phyloP scores from a whole-genome alignment of 2,797 vertebrate species.

The Neostethus bicornis region DNA sequence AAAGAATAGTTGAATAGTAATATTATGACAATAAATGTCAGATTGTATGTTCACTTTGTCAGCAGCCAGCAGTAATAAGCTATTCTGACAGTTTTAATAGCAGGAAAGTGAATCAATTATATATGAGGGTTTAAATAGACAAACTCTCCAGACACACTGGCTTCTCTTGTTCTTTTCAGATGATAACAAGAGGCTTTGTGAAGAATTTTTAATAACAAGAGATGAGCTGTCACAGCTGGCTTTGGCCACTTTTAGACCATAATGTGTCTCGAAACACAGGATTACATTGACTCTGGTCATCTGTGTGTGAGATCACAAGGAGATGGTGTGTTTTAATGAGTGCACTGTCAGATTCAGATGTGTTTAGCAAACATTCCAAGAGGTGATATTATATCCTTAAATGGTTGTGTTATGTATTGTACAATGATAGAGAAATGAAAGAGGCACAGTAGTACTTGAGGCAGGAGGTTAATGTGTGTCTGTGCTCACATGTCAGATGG shows the following conservation, averaged over 20 bases:
- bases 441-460: conserved; percentile 56
- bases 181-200: conserved; percentile 7
- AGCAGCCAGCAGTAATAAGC: neutral
- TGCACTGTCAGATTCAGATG: conserved; percentile 23
- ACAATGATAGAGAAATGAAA: conserved; percentile 43
- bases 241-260: conserved; percentile 12
- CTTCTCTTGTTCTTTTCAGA: conserved; percentile 8
- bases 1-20: no score
- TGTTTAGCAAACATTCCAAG: conserved; percentile 40
- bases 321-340: neutral
- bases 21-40: no score
- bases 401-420: conserved; percentile 48
- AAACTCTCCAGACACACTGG: conserved; percentile 7
- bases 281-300: conserved; percentile 17
- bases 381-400: conserved; percentile 46
- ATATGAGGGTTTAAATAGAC: conserved; percentile 23
- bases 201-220: conserved; percentile 29
- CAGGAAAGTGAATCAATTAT: conserved; percentile 27
- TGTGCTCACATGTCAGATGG: conserved; percentile 73
- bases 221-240: conserved; percentile 31
- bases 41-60: neutral
- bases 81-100: neutral
- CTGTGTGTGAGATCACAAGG: conserved; percentile 14
- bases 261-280: conserved; percentile 31
- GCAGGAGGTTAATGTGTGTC: conserved; percentile 71